A percentile compares a stretch with the other conserved stretches of the same genome.
phyloP scores from a whole-genome alignment of 1,140 invertebrate genomes.

The Drosophila tropicalis region DNA sequence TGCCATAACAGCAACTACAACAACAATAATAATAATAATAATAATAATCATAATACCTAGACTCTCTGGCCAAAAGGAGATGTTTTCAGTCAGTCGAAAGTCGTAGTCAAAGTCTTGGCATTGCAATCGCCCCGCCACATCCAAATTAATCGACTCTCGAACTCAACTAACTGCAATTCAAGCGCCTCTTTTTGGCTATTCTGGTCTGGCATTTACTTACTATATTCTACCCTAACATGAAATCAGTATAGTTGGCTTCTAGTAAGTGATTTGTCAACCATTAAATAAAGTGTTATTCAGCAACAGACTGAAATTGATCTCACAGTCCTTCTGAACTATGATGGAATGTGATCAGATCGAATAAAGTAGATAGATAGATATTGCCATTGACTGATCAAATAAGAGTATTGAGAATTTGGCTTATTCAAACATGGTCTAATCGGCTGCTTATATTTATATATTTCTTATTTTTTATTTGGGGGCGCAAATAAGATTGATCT shows the following conservation, averaged over 20 bases:
- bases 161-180: conserved; percentile 24
- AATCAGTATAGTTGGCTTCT: background rate
- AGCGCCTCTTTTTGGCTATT: conserved; percentile 28
- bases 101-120: conserved; percentile 32
- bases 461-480: conserved; percentile 61
- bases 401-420: background rate
- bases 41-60: conserved; percentile 45
- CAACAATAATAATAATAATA: conserved; percentile 33
- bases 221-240: background rate
- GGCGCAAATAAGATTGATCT: conserved; percentile 82
- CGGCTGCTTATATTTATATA: conserved; percentile 2
- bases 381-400: background rate
- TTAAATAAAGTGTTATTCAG: too few relatives aligned
- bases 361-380: too few relatives aligned
- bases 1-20: conserved; percentile 43
- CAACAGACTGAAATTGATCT: too few relatives aligned
- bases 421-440: background rate
- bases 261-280: too few relatives aligned
- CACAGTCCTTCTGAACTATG: too few relatives aligned
- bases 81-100: conserved; percentile 44
- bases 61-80: conserved; percentile 49
- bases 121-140: conserved; percentile 35
- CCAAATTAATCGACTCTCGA: conserved; percentile 56
- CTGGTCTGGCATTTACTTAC: conserved; percentile 5
- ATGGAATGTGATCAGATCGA: too few relatives aligned